Evolutionary conservation across 2,113 vertebrate genomes (phyloP), one percentile per base, ranked within the genome.

Genomic region (Lamprotornis superbus): DNA sequence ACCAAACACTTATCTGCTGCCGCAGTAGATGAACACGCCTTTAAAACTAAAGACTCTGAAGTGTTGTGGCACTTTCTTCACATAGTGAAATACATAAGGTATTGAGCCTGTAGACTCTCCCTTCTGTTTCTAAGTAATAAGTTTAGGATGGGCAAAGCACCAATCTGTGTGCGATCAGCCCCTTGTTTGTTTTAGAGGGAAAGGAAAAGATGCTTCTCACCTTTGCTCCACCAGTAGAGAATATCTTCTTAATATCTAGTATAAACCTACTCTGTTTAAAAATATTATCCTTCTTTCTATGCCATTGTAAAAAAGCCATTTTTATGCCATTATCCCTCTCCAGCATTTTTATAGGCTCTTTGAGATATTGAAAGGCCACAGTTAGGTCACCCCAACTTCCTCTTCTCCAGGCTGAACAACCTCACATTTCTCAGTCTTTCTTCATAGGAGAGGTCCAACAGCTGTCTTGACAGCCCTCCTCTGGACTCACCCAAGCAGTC

Each of bases 401-500:
- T 39, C 28, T 40, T 61, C 25, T 61, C 22, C 22, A 49, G 14
- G 12, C 35, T 69, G 35, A 83, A 12, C 8, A 52, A 23, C 8
- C 2, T 23, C 31, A 49, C 10, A 10, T 69, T 69, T 69, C 33
- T 28, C 23, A 60, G 19, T 4, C 46, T 28, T 52, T 28, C 28
- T 52, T 60, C 19, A 2, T 9, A 24, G 33, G 33, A 33, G 27
- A 60, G 33, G 3, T 53, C 37, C 15, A 33, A 52, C 18, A 53
- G 6, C 9, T 4, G 4, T 35, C 35, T 56, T 11, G 30, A 42
- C 8, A 12, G 9, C 10, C 9, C 17, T 44, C 6, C 28, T 3
- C 28, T 46, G 1, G 12, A 11, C 12, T 53, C 0, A 0, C 23
- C 53, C 18, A 10, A 7, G 3, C 12, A 60, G 4, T 4, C 2